Conservation (phyloP, 1,140 invertebrate species). For the Campoletis sonorensis region DNA sequence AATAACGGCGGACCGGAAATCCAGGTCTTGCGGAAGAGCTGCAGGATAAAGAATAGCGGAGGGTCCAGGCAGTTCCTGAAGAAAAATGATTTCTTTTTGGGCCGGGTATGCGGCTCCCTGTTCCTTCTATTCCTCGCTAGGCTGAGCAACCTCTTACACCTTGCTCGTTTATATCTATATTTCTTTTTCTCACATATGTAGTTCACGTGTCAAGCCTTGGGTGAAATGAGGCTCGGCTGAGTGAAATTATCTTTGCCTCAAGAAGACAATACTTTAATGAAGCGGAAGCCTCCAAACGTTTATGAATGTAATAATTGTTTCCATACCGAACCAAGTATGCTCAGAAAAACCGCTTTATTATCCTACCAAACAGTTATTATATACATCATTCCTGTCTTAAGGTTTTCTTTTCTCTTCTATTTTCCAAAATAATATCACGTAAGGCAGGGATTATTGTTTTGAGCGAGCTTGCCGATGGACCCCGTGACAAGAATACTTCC, state of each 20-base stretch:
- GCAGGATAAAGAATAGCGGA: conserved; percentile 34
- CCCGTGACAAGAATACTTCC: conserved; percentile 61
- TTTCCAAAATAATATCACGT: conserved; percentile 59
- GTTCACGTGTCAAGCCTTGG: neutral
- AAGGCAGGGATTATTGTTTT: conserved; percentile 62
- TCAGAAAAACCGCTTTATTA: conserved; percentile 55
- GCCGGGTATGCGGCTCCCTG: conserved; percentile 17
- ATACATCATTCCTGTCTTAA: conserved; percentile 46
- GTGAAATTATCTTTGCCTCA: neutral
- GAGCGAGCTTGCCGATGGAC: conserved; percentile 49
- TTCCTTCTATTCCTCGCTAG: neutral
- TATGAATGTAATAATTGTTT: neutral
- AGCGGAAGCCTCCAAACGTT: neutral
- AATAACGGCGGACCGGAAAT: conserved; percentile 49
- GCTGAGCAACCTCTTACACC: neutral
- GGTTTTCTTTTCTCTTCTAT: conserved; percentile 32
- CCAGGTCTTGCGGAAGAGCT: conserved; percentile 38
- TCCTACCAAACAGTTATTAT: neutral
- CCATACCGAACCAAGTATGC: conserved; percentile 10
- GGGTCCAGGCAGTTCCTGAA: conserved; percentile 21
- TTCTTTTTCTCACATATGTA: neutral
- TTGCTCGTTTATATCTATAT: neutral
- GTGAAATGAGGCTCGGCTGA: neutral
- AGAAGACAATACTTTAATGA: neutral
- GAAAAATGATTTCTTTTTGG: conserved; percentile 62